Conservation (phyloP, 2,797 vertebrate genomes). For the Enteromius trimaculatus region DNA sequence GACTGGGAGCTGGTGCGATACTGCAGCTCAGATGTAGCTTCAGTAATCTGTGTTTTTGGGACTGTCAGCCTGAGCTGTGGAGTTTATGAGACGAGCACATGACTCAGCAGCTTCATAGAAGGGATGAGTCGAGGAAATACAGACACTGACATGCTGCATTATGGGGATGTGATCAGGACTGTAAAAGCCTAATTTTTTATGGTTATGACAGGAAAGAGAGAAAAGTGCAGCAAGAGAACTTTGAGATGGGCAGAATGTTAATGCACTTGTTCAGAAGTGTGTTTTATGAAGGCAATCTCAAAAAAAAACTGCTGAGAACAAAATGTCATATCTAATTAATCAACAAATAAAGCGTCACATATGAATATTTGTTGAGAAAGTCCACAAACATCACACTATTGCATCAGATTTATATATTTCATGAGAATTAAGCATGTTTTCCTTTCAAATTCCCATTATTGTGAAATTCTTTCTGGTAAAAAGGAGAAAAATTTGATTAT, state of each 20-base stretch:
- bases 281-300: not conserved
- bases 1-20: conserved; percentile 3
- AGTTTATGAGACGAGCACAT: conserved; percentile 15
- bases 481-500: not conserved
- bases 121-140: conserved; percentile 25
- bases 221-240: conserved; percentile 1
- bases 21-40: conserved; percentile 5
- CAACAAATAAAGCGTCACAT: not conserved
- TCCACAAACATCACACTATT: not conserved
- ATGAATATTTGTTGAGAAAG: not conserved
- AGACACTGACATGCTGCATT: conserved; percentile 35
- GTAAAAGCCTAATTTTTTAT: not conserved
- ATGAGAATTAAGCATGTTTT: not conserved
- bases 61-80: conserved; percentile 6
- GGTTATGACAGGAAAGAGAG: conserved; percentile 8
- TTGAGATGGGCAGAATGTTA: not conserved
- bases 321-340: not conserved
- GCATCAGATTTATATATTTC: not conserved
- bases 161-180: conserved; percentile 27
- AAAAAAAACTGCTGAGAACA: not conserved
- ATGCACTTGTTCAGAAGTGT: not conserved
- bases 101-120: conserved; percentile 36
- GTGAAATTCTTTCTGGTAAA: not conserved
- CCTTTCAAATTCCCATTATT: not conserved
- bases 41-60: conserved; percentile 21